phyloP scores from a whole-genome alignment of 1,140 invertebrate species.

The Linepithema humile region DNA sequence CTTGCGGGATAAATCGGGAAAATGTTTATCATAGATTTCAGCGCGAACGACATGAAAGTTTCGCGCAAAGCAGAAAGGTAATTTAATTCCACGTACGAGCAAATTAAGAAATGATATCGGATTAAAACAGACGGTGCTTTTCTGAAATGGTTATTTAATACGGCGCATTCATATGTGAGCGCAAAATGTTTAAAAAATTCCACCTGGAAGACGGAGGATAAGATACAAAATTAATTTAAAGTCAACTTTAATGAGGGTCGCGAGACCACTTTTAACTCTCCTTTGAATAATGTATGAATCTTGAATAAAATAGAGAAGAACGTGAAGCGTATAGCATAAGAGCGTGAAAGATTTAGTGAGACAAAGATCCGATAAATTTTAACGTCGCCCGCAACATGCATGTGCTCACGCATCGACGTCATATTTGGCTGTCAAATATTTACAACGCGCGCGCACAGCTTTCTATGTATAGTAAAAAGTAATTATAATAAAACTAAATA shows the following conservation, averaged over 20 bases:
- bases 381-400: not conserved
- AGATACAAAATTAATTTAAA: constrained; percentile 58
- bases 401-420: too few species aligned
- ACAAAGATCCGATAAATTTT: constrained; percentile 14
- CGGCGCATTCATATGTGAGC: not conserved
- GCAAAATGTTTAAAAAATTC: not conserved
- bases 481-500: too few species aligned
- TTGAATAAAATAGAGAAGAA: constrained; percentile 37
- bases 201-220: constrained; percentile 5
- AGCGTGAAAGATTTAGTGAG: constrained; percentile 40
- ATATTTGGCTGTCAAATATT: too few species aligned
- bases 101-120: not conserved
- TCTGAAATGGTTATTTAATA: constrained; percentile 26
- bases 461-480: too few species aligned
- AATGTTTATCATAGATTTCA: not conserved
- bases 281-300: constrained; percentile 48
- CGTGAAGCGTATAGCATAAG: constrained; percentile 33
- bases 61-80: not conserved
- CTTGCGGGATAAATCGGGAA: not conserved
- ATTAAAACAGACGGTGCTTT: constrained; percentile 5
- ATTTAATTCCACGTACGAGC: too few species aligned
- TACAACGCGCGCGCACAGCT: too few species aligned
- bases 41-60: not conserved
- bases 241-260: constrained; percentile 22
- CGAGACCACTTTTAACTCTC: constrained; percentile 36